phyloP scores from a whole-genome alignment of 2,797 vertebrate genomes.

The Distichodus sexfasciatus region DNA sequence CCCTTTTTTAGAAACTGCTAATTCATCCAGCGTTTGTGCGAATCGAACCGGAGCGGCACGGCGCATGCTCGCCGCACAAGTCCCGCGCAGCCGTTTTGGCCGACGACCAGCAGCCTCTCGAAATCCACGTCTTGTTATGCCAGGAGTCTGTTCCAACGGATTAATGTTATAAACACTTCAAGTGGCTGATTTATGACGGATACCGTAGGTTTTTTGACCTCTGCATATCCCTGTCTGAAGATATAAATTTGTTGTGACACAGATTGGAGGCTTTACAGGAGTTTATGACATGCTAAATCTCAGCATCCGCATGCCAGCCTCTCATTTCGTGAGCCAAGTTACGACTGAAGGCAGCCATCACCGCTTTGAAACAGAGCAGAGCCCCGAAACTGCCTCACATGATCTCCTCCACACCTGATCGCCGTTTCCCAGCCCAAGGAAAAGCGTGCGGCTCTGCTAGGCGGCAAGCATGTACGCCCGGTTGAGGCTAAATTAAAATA shows the following conservation, averaged over 20 bases:
- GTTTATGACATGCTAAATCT: slow-evolving; percentile 85
- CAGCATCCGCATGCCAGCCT: slow-evolving; percentile 65
- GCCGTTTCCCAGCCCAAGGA: neutral
- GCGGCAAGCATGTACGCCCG: slow-evolving; percentile 3
- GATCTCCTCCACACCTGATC: slow-evolving; percentile 3
- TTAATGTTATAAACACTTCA: slow-evolving; percentile 83
- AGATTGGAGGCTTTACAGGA: slow-evolving; percentile 81
- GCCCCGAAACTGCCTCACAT: slow-evolving; percentile 8
- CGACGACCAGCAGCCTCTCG: slow-evolving; percentile 61
- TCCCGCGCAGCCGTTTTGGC: slow-evolving; percentile 54
- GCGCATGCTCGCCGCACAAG: slow-evolving; percentile 16
- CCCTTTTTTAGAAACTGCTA: slow-evolving; percentile 17
- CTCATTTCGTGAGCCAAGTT: slow-evolving; percentile 71
- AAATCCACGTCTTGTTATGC: slow-evolving; percentile 72
- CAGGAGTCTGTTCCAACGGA: slow-evolving; percentile 77
- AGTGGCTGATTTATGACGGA: slow-evolving; percentile 78
- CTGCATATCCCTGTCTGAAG: slow-evolving; percentile 82
- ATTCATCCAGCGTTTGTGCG: slow-evolving; percentile 25
- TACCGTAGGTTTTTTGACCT: slow-evolving; percentile 81
- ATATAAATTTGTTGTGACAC: slow-evolving; percentile 83
- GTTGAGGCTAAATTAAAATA: slow-evolving; percentile 35
- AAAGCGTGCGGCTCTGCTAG: neutral
- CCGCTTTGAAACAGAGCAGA: slow-evolving; percentile 51
- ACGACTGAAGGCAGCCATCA: slow-evolving; percentile 56
- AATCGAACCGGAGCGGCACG: slow-evolving; percentile 23